Conservation (phyloP, 2,797 vertebrate species). For the Ctenochaetus hawaiiensis region DNA sequence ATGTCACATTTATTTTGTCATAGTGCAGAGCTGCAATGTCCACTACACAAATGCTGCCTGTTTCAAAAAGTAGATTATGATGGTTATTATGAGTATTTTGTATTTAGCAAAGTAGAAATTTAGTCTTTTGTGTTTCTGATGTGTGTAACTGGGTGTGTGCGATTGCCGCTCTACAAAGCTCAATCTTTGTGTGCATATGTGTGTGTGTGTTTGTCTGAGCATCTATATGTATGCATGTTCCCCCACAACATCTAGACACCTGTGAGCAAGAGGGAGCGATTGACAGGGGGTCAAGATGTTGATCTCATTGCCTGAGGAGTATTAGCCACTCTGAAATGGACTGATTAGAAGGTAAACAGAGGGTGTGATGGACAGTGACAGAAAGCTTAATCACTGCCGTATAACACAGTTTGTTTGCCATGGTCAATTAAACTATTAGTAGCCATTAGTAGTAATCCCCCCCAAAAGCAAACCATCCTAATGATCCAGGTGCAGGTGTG, state of each 20-base stretch:
- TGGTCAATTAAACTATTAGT: conserved; percentile 55
- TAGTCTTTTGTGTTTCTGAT: background rate
- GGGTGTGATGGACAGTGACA: conserved; percentile 65
- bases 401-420: conserved; percentile 58
- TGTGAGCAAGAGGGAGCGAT: conserved; percentile 7
- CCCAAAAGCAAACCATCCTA: conserved; percentile 15
- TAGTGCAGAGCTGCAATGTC: background rate
- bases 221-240: background rate
- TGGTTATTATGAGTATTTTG: conserved; percentile 7
- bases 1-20: conserved; percentile 24
- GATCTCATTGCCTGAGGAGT: conserved; percentile 42
- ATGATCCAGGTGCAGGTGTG: conserved; percentile 25
- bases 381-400: conserved; percentile 66
- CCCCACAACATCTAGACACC: conserved; percentile 13
- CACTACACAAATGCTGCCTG: background rate
- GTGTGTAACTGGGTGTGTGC: background rate
- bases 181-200: background rate
- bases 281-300: conserved; percentile 43
- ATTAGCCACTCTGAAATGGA: conserved; percentile 56
- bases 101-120: background rate
- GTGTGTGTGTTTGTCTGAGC: conserved; percentile 3
- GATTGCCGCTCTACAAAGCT: background rate
- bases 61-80: background rate
- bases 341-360: conserved; percentile 46
- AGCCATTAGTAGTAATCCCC: conserved; percentile 23